A percentile compares a stretch with the other conserved stretches of the same genome.
Conservation (phyloP, 2,888 invertebrate genomes). For the Meta bourneti region DNA sequence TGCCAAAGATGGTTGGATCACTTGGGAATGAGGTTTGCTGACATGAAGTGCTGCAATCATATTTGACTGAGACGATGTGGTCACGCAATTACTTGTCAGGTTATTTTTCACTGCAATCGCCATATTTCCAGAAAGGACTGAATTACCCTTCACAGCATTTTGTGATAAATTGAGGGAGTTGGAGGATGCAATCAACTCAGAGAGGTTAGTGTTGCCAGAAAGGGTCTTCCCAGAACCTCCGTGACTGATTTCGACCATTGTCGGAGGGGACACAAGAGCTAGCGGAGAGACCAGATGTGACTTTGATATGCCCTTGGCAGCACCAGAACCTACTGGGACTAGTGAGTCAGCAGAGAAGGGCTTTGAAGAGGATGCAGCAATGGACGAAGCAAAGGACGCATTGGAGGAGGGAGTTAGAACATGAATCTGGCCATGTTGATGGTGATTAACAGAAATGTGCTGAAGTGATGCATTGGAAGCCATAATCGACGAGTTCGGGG, state of each 20-base stretch:
- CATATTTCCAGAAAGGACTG: constrained; percentile 62
- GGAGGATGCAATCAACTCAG: constrained; percentile 52
- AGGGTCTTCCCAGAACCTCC: constrained; percentile 58
- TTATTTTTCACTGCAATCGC: constrained; percentile 65
- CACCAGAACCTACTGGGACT: constrained; percentile 54
- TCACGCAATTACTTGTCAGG: constrained; percentile 13
- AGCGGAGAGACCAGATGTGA: constrained; percentile 69
- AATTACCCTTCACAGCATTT: constrained; percentile 49
- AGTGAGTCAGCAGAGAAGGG: constrained; percentile 63
- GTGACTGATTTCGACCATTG: constrained; percentile 70
- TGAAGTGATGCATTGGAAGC: constrained; percentile 69
- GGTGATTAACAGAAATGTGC: constrained; percentile 57
- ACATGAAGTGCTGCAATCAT: constrained; percentile 70
- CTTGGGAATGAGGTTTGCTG: constrained; percentile 70
- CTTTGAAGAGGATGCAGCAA: constrained; percentile 46
- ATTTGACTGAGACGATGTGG: constrained; percentile 57
- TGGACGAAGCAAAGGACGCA: constrained; percentile 65
- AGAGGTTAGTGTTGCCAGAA: constrained; percentile 10
- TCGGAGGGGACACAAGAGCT: constrained; percentile 64
- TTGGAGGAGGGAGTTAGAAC: constrained; percentile 68
- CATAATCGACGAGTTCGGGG: constrained; percentile 71
- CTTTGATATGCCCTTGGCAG: constrained; percentile 57
- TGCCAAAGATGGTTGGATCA: constrained; percentile 64
- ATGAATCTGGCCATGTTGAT: constrained; percentile 68
- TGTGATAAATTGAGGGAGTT: constrained; percentile 56